Percentiles rank a stretch among this genome's conserved stretches.
Conservation (phyloP, 2,888 invertebrate species). For the Brassicogethes aeneus region DNA sequence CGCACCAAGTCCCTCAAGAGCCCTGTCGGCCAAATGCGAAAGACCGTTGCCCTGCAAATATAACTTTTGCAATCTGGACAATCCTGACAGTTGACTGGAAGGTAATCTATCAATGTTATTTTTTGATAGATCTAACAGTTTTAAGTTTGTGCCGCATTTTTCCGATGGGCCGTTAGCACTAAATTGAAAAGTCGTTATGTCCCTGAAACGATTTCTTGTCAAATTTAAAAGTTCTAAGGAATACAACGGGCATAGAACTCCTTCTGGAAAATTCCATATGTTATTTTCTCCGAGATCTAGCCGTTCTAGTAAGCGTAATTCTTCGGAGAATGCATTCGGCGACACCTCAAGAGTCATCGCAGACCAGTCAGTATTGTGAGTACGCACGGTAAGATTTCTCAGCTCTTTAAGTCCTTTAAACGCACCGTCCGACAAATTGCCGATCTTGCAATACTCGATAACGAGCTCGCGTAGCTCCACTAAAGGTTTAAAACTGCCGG, state of each 20-base stretch:
- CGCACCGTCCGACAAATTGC: constrained; percentile 72
- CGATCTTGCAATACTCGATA: constrained; percentile 76
- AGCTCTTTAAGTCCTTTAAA: constrained; percentile 71
- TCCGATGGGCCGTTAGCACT: constrained; percentile 49
- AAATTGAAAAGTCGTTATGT: constrained; percentile 65
- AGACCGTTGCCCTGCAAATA: constrained; percentile 71
- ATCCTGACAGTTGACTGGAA: constrained; percentile 60
- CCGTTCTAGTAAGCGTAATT: constrained; percentile 61
- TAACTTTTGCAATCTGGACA: constrained; percentile 62
- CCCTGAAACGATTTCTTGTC: constrained; percentile 69
- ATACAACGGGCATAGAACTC: constrained; percentile 65
- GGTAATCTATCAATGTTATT: constrained; percentile 71
- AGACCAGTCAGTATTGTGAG: constrained; percentile 78
- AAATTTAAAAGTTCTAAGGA: constrained; percentile 69
- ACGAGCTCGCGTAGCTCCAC: constrained; percentile 68
- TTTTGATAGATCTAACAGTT: constrained; percentile 64
- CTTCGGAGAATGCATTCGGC: constrained; percentile 63
- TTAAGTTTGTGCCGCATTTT: constrained; percentile 61
- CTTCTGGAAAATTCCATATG: constrained; percentile 70
- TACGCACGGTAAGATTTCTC: constrained; percentile 69
- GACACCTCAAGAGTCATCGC: constrained; percentile 71
- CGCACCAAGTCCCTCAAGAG: constrained; percentile 64
- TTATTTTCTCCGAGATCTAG: constrained; percentile 73
- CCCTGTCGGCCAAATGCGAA: constrained; percentile 65
- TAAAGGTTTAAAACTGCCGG: constrained; percentile 67